Percentiles rank a stretch among this genome's conserved stretches.
Conservation (phyloP, 2,888 invertebrate genomes). For the Mythimna ferrago region DNA sequence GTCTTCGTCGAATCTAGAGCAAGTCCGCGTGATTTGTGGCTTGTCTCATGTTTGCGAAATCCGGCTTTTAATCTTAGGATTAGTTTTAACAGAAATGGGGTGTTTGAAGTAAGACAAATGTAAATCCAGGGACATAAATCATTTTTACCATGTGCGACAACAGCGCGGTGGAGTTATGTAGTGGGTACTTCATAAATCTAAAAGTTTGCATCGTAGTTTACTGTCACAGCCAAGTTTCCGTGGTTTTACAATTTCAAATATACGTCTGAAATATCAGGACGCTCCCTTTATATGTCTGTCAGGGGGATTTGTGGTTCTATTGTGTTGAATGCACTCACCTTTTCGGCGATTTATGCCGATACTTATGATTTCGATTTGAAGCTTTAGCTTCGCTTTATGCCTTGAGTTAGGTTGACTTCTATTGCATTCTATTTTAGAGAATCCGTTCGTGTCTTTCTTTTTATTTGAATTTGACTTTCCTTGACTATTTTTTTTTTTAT, state of each 20-base stretch:
- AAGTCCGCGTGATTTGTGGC: constrained; percentile 49
- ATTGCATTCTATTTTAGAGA: background rate
- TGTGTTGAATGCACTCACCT: constrained; percentile 68
- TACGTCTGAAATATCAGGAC: constrained; percentile 69
- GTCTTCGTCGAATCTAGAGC: constrained; percentile 40
- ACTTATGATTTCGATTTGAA: constrained; percentile 33
- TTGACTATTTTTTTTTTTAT: background rate
- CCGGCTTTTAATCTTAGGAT: constrained; percentile 68
- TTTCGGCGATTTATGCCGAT: constrained; percentile 58
- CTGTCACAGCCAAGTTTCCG: constrained; percentile 76
- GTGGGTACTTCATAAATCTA: constrained; percentile 80
- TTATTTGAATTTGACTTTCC: background rate
- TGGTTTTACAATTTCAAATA: constrained; percentile 77
- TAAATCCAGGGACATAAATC: constrained; percentile 74
- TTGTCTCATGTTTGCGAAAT: constrained; percentile 59
- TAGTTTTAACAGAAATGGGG: constrained; percentile 70
- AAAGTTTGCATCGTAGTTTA: constrained; percentile 80
- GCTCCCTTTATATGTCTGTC: constrained; percentile 63
- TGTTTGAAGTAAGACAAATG: constrained; percentile 72
- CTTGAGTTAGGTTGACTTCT: background rate
- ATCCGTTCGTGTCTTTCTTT: background rate
- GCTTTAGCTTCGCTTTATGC: constrained; percentile 12
- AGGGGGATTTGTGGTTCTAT: constrained; percentile 66
- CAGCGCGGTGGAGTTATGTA: constrained; percentile 65
- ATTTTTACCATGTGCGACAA: constrained; percentile 73